Evolutionary conservation across 2,113 vertebrate species (phyloP), one percentile per base, ranked within the genome.

Genomic region (Misgurnus anguillicaudatus): DNA sequence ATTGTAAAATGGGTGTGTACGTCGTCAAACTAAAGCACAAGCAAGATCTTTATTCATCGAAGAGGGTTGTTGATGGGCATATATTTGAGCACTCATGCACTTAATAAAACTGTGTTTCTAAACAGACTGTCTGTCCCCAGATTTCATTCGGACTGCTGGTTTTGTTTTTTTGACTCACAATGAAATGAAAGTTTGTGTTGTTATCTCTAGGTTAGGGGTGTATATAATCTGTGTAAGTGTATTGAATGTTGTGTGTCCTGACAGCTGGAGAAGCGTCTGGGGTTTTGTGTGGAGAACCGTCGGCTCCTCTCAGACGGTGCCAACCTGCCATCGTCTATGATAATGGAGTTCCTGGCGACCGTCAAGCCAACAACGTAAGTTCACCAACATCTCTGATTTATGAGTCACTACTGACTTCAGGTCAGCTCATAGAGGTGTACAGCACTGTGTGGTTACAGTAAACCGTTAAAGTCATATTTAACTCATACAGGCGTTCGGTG

Each of bases 291-390:
- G 93, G 93, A 0, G 93, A 94, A 79, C 89, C 89, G 5, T 94
- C 93, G 0, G 92, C 92, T 82, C 93, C 93, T 3, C 87, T 94
- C 57, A 92, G 93, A 80, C 88, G 93, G 31, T 92, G 91, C 87
- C 91, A 93, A 82, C 89, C 92, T 17, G 87, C 90, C 36, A 87
- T 91, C 45, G 91, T 92, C 69, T 90, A 91, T 73, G 89, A 92
- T 82, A 89, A 92, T 79, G 86, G 86, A 6, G 42, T 87, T 39
- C 87, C 91, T 3, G 71, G 31, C 13, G 89, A 92, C 75, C 86
- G 87, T 75, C 88, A 82, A 71, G 89, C 86, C 86, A 90, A 89
- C 85, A 87, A 88, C 86, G 87, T 89, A 55, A 89, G 91, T 51
- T 87, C 85, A 83, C 73, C 88, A 13, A 86, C 83, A 84, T 86